A percentile compares a stretch with the other conserved stretches of the same genome.
Conservation (phyloP, 2,888 invertebrate genomes). For the Erebia epiphron region DNA sequence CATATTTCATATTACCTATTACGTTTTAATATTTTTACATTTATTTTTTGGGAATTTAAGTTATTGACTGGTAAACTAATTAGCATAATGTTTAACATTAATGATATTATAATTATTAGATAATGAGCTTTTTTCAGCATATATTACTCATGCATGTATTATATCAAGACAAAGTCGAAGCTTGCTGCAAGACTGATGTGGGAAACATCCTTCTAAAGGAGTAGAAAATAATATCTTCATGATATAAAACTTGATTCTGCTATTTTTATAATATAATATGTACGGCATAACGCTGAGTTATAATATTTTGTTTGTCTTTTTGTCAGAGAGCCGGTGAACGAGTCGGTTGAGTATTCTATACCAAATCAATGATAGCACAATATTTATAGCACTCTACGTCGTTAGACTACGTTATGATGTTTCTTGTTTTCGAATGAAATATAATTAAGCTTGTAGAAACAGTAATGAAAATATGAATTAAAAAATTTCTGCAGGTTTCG, state of each 20-base stretch:
- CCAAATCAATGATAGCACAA: too few species aligned
- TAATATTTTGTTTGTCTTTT: not conserved
- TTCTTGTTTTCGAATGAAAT: too few species aligned
- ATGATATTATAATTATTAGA: not conserved
- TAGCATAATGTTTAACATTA: slow-evolving; percentile 18
- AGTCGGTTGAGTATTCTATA: not conserved
- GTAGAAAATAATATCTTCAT: slow-evolving; percentile 51
- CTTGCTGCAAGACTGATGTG: slow-evolving; percentile 77
- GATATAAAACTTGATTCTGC: slow-evolving; percentile 61
- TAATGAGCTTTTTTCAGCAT: slow-evolving; percentile 35
- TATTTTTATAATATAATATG: slow-evolving; percentile 61
- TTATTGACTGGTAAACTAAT: slow-evolving; percentile 4
- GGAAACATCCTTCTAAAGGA: slow-evolving; percentile 74
- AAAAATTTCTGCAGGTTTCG: not conserved
- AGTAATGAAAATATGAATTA: too few species aligned
- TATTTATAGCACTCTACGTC: too few species aligned
- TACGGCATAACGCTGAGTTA: slow-evolving; percentile 43
- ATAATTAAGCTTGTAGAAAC: too few species aligned
- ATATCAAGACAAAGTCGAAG: slow-evolving; percentile 52
- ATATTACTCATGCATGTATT: slow-evolving; percentile 29
- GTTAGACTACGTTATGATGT: too few species aligned
- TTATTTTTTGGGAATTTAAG: not conserved
- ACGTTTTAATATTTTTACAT: too few species aligned
- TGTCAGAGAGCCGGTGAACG: too few species aligned
- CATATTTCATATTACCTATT: not conserved